Base-by-base conservation (phyloP, 1,140 invertebrate genomes). In the Telenomus remus region DNA sequence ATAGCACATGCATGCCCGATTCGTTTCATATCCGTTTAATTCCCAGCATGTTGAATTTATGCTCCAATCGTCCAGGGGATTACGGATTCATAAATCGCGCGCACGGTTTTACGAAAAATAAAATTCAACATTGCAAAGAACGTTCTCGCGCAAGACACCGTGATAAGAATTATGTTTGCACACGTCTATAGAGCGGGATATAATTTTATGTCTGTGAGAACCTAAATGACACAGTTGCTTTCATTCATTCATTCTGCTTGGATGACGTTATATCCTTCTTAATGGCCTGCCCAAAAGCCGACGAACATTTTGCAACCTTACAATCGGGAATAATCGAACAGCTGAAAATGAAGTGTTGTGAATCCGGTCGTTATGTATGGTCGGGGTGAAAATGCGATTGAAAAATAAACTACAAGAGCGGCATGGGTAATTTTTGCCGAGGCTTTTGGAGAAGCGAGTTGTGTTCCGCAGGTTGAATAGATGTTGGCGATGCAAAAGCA, bases 401-500 rank as follows among this genome's bases (percentile, higher is more conserved):
- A 39, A 12, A 12, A 12, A 6, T 27, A 27, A n/a, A n/a, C n/a
- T 27, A 27, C 19, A 27, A 27, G 2, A 27, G 19, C 19, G 19
- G 6, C 19, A 27, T 27, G 6, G 19, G 19, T 3, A 27, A 27
- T 27, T 27, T 27, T 27, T 27, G 6, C 19, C 19, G 6, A 3
- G 19, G 19, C 19, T 27, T 27, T 27, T 6, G 19, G 19, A 27
- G 19, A 27, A 27, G 19, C 19, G 2, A 27, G 19, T 27, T 65
- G 65, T 65, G 56, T 64, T 63, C 19, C 59, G 51, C 42, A 53
- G 12, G 19, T 50, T 19, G 53, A n/a, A 61, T 48, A 49, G 65
- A 66, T 54, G 37, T 42, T 72, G 64, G 54, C 56, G 54, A 78
- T 79, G 72, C 55, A 74, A 76, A 50, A 71, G 64, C 39, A 42